phyloP scores from a whole-genome alignment of 2,888 invertebrate genomes.

The Paralinhomoeus sp. region DNA sequence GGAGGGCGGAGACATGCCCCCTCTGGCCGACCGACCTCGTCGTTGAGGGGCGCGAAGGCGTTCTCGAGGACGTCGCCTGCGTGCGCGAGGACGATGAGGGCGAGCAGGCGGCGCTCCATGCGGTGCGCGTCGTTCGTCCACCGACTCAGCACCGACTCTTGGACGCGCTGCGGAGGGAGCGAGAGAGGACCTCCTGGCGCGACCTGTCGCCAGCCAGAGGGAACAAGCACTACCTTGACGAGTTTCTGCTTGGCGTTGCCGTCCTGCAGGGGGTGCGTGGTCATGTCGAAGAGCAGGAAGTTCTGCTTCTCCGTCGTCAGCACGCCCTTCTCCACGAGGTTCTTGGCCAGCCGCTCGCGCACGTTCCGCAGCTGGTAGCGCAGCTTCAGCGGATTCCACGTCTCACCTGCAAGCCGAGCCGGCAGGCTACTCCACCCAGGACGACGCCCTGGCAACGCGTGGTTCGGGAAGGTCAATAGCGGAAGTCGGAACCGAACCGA shows the following conservation, averaged over 20 bases:
- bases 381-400: slow-evolving; percentile 97
- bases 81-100: slow-evolving; percentile 80
- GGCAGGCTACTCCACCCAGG: no score
- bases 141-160: slow-evolving; percentile 80
- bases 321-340: slow-evolving; percentile 95
- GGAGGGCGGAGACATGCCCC: no score
- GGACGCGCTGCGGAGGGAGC: slow-evolving; percentile 46
- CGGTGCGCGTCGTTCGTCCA: slow-evolving; percentile 91
- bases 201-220: no score
- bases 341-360: slow-evolving; percentile 90
- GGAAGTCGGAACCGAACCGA: no score
- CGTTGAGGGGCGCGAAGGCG: slow-evolving; percentile 72
- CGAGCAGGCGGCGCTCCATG: slow-evolving; percentile 79
- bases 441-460: no score
- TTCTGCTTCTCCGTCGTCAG: slow-evolving; percentile 98
- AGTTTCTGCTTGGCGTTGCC: slow-evolving; percentile 78
- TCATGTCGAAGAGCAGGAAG: slow-evolving; percentile 98
- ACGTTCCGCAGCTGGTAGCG: slow-evolving; percentile 96
- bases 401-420: slow-evolving; percentile 68
- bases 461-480: no score
- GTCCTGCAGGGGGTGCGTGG: slow-evolving; percentile 92
- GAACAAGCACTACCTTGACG: slow-evolving; percentile 41
- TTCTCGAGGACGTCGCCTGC: slow-evolving; percentile 97
- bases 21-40: slow-evolving; percentile 30
- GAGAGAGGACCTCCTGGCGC: slow-evolving; percentile 3